These are phyloP conservation scores for Enoplosus armatus DNA, from an alignment of 2,797 vertebrate species.

Conservation along the genomic window DNA sequence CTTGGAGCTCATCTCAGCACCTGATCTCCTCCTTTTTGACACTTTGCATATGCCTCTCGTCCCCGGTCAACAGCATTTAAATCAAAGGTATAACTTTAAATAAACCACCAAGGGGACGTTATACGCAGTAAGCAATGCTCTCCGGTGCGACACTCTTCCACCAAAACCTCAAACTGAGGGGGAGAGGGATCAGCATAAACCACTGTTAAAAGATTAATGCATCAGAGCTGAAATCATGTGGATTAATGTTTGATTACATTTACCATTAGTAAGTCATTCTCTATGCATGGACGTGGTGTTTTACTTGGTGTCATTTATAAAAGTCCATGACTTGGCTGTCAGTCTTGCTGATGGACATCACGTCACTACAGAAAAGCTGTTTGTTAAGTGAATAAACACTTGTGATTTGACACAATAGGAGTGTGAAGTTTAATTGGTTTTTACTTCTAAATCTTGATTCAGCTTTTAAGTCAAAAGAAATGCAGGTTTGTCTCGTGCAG, in stretches of 20 bases:
- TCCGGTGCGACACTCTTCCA: not conserved
- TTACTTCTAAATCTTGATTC: not conserved
- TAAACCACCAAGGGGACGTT: constrained; percentile 37
- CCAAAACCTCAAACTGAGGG: constrained; percentile 28
- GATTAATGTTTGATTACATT: constrained; percentile 77
- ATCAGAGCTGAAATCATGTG: constrained; percentile 50
- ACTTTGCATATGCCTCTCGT: constrained; percentile 50
- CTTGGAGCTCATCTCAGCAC: constrained; percentile 57
- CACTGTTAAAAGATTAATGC: constrained; percentile 57
- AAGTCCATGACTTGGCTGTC: not conserved
- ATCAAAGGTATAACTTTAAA: constrained; percentile 10
- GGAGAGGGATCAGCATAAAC: constrained; percentile 44
- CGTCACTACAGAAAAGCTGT: constrained; percentile 13
- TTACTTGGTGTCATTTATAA: constrained; percentile 24
- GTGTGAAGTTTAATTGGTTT: not conserved
- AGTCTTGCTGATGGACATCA: not conserved
- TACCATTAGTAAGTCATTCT: constrained; percentile 57
- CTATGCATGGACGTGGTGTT: not conserved
- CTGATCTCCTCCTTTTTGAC: constrained; percentile 57
- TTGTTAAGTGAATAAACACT: not conserved
- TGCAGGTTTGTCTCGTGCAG: not conserved
- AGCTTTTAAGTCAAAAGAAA: not conserved
- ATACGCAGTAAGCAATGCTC: not conserved
- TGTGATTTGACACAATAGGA: not conserved
- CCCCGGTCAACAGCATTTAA: constrained; percentile 24